These are phyloP conservation scores for Spinibarbus caldwelli DNA, from an alignment of 2,797 vertebrate genomes.

Conservation along the genomic window DNA sequence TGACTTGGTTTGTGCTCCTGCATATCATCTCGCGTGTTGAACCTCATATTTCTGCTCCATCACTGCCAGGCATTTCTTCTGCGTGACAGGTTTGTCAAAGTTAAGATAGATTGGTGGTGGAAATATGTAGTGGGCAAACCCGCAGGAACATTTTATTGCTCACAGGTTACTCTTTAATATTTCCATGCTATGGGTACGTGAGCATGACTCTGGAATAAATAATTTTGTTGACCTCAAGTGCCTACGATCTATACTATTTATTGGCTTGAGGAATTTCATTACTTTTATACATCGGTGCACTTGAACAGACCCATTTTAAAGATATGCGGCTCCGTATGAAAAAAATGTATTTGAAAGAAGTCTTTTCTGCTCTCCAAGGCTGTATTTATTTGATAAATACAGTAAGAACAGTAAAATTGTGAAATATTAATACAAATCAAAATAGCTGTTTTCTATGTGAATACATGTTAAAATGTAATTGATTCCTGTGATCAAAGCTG, in stretches of 20 bases:
- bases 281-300: not conserved
- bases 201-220: constrained; percentile 6
- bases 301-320: not conserved
- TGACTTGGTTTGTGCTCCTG: constrained; percentile 5
- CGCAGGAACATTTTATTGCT: constrained; percentile 13
- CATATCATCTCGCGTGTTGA: not conserved
- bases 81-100: constrained; percentile 14
- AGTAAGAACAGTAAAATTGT: too few relatives aligned
- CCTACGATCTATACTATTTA: not conserved
- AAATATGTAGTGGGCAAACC: not conserved
- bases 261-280: not conserved
- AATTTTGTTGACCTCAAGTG: constrained; percentile 13
- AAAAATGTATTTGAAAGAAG: not conserved
- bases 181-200: not conserved
- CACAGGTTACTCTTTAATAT: not conserved
- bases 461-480: not conserved
- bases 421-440: not conserved
- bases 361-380: not conserved
- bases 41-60: not conserved
- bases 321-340: not conserved
- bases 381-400: not conserved
- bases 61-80: not conserved
- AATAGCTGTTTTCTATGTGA: not conserved
- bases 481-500: not conserved
- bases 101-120: not conserved